Evolutionary conservation across 2,888 invertebrate genomes (phyloP), one percentile per base, ranked within the genome.

Genomic region (Stenodema calcarata): DNA sequence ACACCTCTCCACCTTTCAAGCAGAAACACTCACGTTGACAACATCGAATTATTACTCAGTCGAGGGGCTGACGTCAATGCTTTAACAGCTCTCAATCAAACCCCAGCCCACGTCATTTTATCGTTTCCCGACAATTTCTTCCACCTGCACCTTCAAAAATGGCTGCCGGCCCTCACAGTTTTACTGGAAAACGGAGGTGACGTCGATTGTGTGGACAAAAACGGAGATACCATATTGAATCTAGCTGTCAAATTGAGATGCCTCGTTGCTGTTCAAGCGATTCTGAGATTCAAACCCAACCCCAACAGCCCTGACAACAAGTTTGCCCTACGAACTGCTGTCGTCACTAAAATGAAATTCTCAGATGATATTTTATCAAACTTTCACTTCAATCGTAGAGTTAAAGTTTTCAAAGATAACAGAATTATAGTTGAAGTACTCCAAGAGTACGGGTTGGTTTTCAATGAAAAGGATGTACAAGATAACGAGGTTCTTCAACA

Each of bases 1-100:
- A 69, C 82, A 69, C 47, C 82, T 28, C 41, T 82, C n/a, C 82
- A 82, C 69, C 6, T 69, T 6, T 69, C 82, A 42, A 62, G 82
- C 42, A 69, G 69, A 23, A 18, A 82, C 23, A 35, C 28, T 9
- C 82, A 69, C 41, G 42, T 69, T 18, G 42, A 82, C 18, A 30
- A 69, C 0, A 42, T 82, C 18, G 27, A 82, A 30, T 47, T 62
- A 23, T 69, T 82, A 1, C 82, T 82, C 23, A 69, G 47, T 41
- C 30, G 42, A 0, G 82, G 69, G 0, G 82, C 42, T n/a, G 23
- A 82, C 11, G 69, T 82, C 28, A 82, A 82, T 27, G 35, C 35
- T 62, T 23, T 69, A 30, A 23, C 69, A 27, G 16, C 69, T 14
- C 12, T 30, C 9, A 69, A 69, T 23, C 69, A 69, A 41, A 82